phyloP scores from a whole-genome alignment of 1,140 invertebrate genomes.

The Apis cerana region DNA sequence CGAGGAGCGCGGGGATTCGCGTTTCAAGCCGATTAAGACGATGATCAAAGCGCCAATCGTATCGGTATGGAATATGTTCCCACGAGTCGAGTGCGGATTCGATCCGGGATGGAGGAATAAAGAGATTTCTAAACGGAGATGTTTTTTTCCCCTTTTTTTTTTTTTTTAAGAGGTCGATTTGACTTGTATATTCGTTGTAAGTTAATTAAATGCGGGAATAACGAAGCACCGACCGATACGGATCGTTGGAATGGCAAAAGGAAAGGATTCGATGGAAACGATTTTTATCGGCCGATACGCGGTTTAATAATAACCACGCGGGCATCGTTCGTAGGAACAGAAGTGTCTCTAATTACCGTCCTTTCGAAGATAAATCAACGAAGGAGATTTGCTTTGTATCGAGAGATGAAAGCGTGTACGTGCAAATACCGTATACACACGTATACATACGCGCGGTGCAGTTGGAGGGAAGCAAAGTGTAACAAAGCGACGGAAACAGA shows the following conservation, averaged over 20 bases:
- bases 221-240: background rate
- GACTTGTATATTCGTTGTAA: constrained; percentile 9
- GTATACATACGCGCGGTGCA: background rate
- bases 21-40: constrained; percentile 51
- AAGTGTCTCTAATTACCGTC: constrained; percentile 39
- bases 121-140: background rate
- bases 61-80: background rate
- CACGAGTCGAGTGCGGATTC: constrained; percentile 27
- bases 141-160: too few species aligned
- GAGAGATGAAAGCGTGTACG: background rate
- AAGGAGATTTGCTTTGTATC: constrained; percentile 11
- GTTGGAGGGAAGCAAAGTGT: background rate
- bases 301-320: constrained; percentile 38
- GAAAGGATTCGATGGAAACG: background rate
- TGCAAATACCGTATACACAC: too few species aligned
- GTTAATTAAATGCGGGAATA: constrained; percentile 32
- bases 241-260: constrained; percentile 5
- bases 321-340: background rate
- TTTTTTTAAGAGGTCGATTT: constrained; percentile 5
- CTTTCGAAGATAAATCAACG: constrained; percentile 10
- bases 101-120: constrained; percentile 15
- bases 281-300: background rate
- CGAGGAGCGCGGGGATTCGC: constrained; percentile 1
- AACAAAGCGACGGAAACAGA: background rate
- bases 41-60: constrained; percentile 4